phyloP scores from a whole-genome alignment of 2,113 vertebrate species.

The Caranx melampygus region DNA sequence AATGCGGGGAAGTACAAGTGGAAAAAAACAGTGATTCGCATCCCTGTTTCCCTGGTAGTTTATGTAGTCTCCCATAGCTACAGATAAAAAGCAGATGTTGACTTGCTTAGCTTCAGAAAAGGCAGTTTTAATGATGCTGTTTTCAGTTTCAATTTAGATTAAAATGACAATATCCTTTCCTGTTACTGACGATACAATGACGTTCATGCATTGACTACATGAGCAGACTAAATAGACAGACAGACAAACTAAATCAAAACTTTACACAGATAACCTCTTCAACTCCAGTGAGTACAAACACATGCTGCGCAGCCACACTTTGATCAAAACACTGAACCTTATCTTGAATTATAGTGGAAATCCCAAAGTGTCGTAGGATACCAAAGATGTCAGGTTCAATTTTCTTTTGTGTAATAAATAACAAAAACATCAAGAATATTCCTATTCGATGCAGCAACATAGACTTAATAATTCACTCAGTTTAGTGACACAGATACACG shows the following conservation, averaged over 20 bases:
- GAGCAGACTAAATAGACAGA: not conserved
- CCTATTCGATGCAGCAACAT: not conserved
- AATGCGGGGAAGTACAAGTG: not conserved
- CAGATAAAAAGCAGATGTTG: slow-evolving; percentile 16
- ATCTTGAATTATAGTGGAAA: slow-evolving; percentile 1
- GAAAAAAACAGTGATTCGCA: not conserved
- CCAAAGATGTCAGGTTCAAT: not conserved
- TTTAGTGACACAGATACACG: not conserved
- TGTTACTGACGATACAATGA: not conserved
- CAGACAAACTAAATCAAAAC: slow-evolving; percentile 9
- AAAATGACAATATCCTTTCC: not conserved
- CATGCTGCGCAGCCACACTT: not conserved
- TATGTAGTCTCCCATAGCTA: slow-evolving; percentile 3
- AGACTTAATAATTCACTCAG: not conserved
- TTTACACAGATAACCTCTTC: not conserved
- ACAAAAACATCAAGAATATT: not conserved
- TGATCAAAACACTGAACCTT: slow-evolving; percentile 4
- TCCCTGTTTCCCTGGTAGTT: slow-evolving; percentile 25
- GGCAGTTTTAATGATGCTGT: not conserved
- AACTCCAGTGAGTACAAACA: not conserved
- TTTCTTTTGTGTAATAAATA: not conserved
- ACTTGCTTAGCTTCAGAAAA: not conserved
- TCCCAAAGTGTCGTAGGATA: not conserved
- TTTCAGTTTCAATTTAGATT: slow-evolving; percentile 4
- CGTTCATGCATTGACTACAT: not conserved